Conservation (phyloP, 2,888 invertebrate genomes). For the Terebella lapidaria region DNA sequence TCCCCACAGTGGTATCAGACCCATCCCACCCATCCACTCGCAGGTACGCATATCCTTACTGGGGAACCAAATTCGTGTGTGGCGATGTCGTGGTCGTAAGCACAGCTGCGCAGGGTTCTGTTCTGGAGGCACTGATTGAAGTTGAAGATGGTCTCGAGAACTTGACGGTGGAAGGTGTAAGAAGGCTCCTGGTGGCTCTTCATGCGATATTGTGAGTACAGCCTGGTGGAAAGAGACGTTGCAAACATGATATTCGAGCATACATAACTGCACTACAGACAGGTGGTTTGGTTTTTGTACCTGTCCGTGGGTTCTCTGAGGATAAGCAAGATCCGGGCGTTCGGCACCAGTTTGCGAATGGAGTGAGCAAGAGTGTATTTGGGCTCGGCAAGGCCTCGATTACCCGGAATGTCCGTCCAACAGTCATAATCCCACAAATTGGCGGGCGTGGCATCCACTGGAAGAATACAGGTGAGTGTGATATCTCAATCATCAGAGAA, state of each 20-base stretch:
- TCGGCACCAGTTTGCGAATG: slow-evolving; percentile 1
- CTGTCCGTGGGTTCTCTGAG: slow-evolving; percentile 4
- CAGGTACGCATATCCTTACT: too few species aligned
- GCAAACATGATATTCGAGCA: background rate
- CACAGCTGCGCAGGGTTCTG: background rate
- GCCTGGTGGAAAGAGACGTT: background rate
- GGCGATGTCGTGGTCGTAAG: background rate
- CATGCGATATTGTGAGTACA: slow-evolving; percentile 1
- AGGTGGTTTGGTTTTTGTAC: too few species aligned
- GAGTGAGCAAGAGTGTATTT: background rate
- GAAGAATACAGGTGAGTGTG: background rate
- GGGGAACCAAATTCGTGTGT: background rate
- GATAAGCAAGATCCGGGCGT: background rate
- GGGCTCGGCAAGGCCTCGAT: slow-evolving; percentile 1
- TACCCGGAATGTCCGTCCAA: background rate
- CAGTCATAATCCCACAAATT: slow-evolving; percentile 5
- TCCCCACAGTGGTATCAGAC: too few species aligned
- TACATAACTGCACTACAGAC: background rate
- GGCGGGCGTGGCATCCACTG: slow-evolving; percentile 2
- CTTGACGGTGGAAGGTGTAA: background rate
- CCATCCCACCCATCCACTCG: too few species aligned
- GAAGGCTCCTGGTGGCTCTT: background rate
- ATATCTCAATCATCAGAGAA: too few species aligned
- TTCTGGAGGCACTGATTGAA: background rate
- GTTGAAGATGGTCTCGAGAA: background rate